Evolutionary conservation across 2,797 vertebrate genomes (phyloP).

Genomic region (Argya squamiceps): DNA sequence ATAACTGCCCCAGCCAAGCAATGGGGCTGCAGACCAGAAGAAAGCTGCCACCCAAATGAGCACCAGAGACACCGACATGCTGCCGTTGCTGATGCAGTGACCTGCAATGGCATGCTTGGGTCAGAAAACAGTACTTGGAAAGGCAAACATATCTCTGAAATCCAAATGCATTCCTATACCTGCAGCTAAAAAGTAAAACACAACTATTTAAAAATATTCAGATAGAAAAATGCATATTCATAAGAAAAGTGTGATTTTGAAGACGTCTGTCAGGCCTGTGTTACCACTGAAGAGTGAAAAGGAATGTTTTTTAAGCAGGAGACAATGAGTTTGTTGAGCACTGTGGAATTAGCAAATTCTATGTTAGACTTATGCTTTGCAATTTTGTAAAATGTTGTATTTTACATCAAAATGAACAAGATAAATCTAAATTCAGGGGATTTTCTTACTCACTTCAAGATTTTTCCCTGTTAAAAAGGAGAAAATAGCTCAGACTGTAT

Average conservation of each 20-base stretch:
- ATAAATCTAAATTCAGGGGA: background rate
- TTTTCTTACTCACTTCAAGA: background rate
- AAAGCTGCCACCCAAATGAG: slow-evolving; percentile 86
- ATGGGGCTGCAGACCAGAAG: slow-evolving; percentile 88
- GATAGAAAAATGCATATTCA: background rate
- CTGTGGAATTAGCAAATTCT: background rate
- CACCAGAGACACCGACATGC: slow-evolving; percentile 79
- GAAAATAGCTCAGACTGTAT: background rate
- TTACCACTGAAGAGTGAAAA: background rate
- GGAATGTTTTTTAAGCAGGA: background rate
- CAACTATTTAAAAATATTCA: background rate
- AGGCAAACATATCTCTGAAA: background rate
- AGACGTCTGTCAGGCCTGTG: background rate
- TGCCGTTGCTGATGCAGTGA: slow-evolving; percentile 82
- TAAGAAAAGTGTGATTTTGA: background rate
- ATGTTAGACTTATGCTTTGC: accelerated
- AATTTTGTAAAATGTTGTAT: background rate
- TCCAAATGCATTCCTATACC: background rate
- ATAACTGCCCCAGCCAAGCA: slow-evolving; percentile 92
- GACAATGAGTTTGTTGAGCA: background rate
- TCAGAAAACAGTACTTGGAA: background rate
- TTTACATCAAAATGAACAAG: background rate
- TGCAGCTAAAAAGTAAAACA: background rate
- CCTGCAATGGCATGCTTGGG: slow-evolving; percentile 70
- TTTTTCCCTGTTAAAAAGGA: background rate